These are phyloP conservation scores for Coenonympha arcania DNA, from an alignment of 2,888 invertebrate genomes.

Conservation along the genomic window DNA sequence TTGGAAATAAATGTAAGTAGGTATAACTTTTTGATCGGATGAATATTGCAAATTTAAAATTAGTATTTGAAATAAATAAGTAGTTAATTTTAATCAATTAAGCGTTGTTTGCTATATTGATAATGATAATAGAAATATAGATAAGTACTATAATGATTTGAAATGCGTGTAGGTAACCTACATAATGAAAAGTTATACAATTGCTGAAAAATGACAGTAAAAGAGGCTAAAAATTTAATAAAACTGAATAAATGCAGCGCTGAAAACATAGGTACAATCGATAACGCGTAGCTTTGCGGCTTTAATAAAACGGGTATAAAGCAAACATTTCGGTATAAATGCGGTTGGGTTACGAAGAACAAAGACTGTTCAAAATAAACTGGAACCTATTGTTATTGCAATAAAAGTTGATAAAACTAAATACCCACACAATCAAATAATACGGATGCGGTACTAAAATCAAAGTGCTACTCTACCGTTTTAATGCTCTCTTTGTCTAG, in stretches of 20 bases:
- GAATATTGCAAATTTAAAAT: too few relatives aligned
- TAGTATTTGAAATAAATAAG: too few relatives aligned
- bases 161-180: too few relatives aligned
- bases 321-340: slow-evolving; percentile 12
- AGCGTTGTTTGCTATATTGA: too few relatives aligned
- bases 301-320: slow-evolving; percentile 8
- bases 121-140: too few relatives aligned
- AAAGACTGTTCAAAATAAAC: not conserved
- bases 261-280: slow-evolving; percentile 2
- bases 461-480: not conserved
- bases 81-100: too few relatives aligned
- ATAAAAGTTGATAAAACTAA: not conserved
- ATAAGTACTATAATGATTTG: too few relatives aligned
- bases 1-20: too few relatives aligned
- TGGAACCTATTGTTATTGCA: not conserved
- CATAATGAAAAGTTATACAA: too few relatives aligned
- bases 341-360: slow-evolving; percentile 1
- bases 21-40: too few relatives aligned
- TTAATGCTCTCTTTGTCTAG: too few relatives aligned
- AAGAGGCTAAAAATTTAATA: not conserved
- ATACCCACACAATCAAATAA: not conserved
- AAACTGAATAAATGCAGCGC: not conserved
- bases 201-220: not conserved
- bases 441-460: not conserved
- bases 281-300: slow-evolving; percentile 9